Conservation (phyloP, 2,113 vertebrate genomes). For the Pterophyllum scalare region DNA sequence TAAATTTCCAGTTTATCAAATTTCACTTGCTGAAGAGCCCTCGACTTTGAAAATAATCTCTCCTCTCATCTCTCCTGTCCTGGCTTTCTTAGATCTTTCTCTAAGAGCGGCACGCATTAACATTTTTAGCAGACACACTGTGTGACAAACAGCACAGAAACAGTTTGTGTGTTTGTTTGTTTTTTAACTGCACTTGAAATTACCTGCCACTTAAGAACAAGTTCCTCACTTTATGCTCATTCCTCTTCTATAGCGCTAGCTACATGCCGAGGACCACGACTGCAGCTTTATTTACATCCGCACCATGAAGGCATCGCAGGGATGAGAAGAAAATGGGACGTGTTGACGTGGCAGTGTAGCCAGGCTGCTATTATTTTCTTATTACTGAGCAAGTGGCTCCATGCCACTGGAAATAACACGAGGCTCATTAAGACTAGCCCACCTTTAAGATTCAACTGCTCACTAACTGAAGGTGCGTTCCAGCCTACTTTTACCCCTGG, state of each 20-base stretch:
- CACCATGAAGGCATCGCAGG: neutral
- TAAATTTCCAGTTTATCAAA: slow-evolving; percentile 6
- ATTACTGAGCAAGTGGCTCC: neutral
- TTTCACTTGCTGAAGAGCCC: neutral
- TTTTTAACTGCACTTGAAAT: neutral
- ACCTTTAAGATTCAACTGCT: no score
- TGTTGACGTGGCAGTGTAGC: neutral
- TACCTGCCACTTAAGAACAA: slow-evolving; percentile 3
- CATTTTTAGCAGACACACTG: neutral
- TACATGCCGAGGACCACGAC: neutral
- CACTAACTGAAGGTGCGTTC: no score
- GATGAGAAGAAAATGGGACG: neutral
- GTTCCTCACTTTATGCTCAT: neutral
- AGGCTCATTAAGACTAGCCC: neutral
- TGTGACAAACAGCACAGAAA: neutral
- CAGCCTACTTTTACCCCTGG: neutral
- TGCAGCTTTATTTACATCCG: neutral
- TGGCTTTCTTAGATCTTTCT: neutral
- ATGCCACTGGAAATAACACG: neutral
- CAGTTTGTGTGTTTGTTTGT: neutral
- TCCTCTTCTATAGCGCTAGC: neutral
- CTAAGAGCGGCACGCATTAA: neutral
- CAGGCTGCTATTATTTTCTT: neutral
- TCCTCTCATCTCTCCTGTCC: neutral
- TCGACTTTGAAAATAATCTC: slow-evolving; percentile 1